Evolutionary conservation across 1,140 invertebrate species (phyloP), one percentile per base, ranked within the genome.

Genomic region (Heliconius melpomene): DNA sequence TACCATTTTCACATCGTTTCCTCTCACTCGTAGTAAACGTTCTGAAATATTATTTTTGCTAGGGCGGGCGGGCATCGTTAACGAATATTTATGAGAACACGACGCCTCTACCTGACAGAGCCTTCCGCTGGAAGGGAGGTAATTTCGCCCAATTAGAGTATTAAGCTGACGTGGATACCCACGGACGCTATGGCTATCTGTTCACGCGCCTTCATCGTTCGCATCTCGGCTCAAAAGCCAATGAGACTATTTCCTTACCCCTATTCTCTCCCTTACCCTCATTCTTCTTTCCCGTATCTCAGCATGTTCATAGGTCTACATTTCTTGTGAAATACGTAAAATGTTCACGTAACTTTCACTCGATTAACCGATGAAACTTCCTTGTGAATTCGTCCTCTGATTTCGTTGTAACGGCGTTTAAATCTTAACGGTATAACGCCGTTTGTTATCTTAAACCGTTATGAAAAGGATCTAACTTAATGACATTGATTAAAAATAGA

Each of bases 111-210:
- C 92, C 92, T 94, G 91, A 90, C 88, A 87, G 86, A 81, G 87
- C 87, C 89, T 91, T 89, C 90, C 86, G 84, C 86, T 87, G 87
- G 88, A 89, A 89, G 87, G 89, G 82, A 82, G 87, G 91, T 94
- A 93, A 94, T 94, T 94, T 90, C 87, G 86, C 87, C 90, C 93
- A 94, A 94, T 94, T 93, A 94, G 91, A 91, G 86, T 89, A 93
- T 94, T 90, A 94, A 91, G 93, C 93, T 93, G 92, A 94, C 92
- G 90, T 91, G 92, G 91, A 93, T 92, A 90, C 87, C 88, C 88
- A 87, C 87, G 90, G 87, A 88, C 86, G 89, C 90, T 93, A 93
- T 90, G 72, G 90, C 88, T 92, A 93, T 93, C 91, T 92, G 82
- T 85, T 78, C 86, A 80, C 72, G 77, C 79, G 70, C 73, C 77